Evolutionary conservation across 2,888 invertebrate species (phyloP).

Genomic region (Xestia ashworthii): DNA sequence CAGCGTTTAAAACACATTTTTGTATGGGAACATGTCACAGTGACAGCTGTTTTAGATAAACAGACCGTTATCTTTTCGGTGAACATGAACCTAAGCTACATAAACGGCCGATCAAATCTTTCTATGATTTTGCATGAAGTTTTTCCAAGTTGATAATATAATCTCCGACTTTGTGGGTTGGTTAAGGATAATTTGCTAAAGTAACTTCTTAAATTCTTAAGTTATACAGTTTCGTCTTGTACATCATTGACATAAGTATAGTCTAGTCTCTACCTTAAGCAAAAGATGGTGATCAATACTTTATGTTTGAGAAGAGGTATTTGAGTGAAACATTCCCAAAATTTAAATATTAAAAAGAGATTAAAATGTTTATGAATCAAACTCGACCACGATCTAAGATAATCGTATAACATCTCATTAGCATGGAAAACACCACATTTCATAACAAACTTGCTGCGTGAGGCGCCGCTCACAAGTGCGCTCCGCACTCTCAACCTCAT

Average conservation of each 20-base stretch:
- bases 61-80: too few relatives aligned
- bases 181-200: too few relatives aligned
- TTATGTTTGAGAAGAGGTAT: not conserved
- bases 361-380: not conserved
- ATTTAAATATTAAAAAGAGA: not conserved
- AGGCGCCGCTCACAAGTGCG: too few relatives aligned
- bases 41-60: too few relatives aligned
- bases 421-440: not conserved
- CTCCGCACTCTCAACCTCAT: too few relatives aligned
- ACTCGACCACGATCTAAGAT: not conserved
- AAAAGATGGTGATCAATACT: not conserved
- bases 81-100: not conserved
- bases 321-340: not conserved
- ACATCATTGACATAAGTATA: not conserved
- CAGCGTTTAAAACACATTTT: too few relatives aligned
- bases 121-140: not conserved
- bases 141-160: not conserved
- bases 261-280: not conserved
- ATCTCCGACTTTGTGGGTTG: too few relatives aligned
- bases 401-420: not conserved
- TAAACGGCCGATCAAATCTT: not conserved
- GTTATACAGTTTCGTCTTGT: not conserved
- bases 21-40: too few relatives aligned
- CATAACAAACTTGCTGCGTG: too few relatives aligned
- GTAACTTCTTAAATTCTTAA: not conserved